Evolutionary conservation across 2,113 vertebrate genomes (phyloP).

Genomic region (Castor canadensis): DNA sequence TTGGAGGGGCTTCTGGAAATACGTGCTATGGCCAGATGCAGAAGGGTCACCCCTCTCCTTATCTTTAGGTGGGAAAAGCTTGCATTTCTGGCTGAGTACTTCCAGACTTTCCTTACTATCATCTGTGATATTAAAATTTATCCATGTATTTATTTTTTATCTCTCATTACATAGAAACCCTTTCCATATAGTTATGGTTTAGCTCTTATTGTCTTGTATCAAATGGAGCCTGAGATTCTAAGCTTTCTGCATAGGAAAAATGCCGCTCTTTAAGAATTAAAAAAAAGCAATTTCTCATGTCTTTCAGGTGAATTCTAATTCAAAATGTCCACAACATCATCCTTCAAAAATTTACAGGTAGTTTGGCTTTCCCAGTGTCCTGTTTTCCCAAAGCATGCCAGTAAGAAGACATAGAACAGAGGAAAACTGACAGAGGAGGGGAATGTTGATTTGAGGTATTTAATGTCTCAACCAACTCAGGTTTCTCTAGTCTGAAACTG

Average conservation of each 20-base stretch:
- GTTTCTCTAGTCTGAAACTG: constrained; percentile 49
- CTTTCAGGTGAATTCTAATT: constrained; percentile 29
- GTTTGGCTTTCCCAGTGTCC: neutral
- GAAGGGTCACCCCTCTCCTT: neutral
- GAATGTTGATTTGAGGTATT: neutral
- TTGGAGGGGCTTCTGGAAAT: neutral
- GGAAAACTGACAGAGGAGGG: neutral
- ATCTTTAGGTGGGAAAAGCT: neutral
- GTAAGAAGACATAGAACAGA: neutral
- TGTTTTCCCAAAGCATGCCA: neutral
- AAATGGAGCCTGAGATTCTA: neutral
- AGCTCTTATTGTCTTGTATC: neutral
- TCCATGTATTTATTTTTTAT: neutral
- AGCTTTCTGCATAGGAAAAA: neutral
- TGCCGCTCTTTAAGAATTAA: neutral
- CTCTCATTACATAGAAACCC: neutral
- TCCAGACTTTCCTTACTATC: neutral
- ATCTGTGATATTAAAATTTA: neutral
- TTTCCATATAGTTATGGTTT: neutral
- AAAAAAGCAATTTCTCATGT: neutral
- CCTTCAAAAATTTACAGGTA: neutral
- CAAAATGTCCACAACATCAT: neutral
- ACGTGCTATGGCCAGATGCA: neutral
- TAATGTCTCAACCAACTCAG: neutral
- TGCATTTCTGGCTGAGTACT: neutral